phyloP scores from a whole-genome alignment of 2,113 vertebrate genomes.

The Perognathus longimembris region DNA sequence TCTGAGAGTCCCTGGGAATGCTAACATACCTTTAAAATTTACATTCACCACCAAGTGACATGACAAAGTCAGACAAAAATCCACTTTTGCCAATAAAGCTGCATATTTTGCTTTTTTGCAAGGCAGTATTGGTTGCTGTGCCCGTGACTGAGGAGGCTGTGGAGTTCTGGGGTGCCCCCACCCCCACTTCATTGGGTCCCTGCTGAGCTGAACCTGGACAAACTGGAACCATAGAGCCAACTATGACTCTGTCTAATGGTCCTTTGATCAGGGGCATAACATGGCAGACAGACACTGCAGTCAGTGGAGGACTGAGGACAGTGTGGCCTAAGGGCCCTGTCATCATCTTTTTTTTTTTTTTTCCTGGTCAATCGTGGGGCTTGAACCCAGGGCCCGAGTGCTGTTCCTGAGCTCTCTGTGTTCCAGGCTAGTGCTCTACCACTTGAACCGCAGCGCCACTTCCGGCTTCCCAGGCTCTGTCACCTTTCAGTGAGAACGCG shows the following conservation, averaged over 20 bases:
- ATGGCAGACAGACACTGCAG: fast-evolving
- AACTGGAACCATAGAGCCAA: background rate
- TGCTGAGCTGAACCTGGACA: background rate
- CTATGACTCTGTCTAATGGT: fast-evolving
- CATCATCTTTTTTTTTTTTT: no score
- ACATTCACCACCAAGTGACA: slow-evolving; percentile 19
- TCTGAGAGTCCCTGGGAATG: background rate
- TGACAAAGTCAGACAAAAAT: background rate
- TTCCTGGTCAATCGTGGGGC: no score
- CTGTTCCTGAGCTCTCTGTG: no score
- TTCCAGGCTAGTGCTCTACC: no score
- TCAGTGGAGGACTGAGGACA: background rate
- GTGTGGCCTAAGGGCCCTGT: background rate
- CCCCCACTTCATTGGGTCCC: background rate
- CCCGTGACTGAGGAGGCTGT: fast-evolving
- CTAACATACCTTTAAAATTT: background rate
- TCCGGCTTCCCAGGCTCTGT: background rate
- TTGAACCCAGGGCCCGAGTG: no score
- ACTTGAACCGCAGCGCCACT: no score
- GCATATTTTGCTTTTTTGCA: background rate
- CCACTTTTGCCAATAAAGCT: background rate
- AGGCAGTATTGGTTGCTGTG: background rate
- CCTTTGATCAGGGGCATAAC: background rate
- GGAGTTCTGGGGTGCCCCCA: background rate
- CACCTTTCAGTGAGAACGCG: background rate